A percentile compares a stretch with the other conserved stretches of the same genome.
phyloP scores from a whole-genome alignment of 2,888 invertebrate species.

The Spodoptera littoralis region DNA sequence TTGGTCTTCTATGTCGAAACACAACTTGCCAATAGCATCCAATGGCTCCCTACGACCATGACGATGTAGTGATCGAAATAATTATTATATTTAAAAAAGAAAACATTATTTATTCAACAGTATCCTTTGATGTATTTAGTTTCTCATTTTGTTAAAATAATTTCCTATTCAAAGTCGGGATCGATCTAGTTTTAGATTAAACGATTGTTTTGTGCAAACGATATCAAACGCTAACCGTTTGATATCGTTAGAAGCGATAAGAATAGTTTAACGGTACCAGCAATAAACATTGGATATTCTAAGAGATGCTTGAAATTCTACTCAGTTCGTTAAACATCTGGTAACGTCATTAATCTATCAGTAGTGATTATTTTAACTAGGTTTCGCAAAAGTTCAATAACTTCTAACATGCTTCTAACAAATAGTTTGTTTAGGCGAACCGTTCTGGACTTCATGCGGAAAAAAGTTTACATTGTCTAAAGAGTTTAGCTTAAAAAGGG shows the following conservation, averaged over 20 bases:
- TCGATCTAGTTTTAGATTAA: no score
- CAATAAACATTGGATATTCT: constrained; percentile 10
- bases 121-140: no score
- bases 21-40: no score
- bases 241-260: constrained; percentile 8
- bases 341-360: constrained; percentile 34
- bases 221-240: constrained; percentile 6
- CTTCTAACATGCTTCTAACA: constrained; percentile 8
- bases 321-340: constrained; percentile 21
- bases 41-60: no score
- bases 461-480: no score
- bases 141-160: no score
- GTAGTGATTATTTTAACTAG: constrained; percentile 26
- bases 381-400: constrained; percentile 24
- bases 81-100: no score
- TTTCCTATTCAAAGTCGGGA: no score
- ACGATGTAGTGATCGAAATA: no score
- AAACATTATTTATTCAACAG: no score
- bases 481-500: no score
- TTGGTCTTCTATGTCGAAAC: no score
- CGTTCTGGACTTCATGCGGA: not conserved
- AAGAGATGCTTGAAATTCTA: constrained; percentile 18
- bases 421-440: constrained; percentile 16
- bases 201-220: not conserved
- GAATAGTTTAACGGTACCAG: constrained; percentile 1